phyloP scores from a whole-genome alignment of 2,888 invertebrate species.

The Helicoverpa assulta region DNA sequence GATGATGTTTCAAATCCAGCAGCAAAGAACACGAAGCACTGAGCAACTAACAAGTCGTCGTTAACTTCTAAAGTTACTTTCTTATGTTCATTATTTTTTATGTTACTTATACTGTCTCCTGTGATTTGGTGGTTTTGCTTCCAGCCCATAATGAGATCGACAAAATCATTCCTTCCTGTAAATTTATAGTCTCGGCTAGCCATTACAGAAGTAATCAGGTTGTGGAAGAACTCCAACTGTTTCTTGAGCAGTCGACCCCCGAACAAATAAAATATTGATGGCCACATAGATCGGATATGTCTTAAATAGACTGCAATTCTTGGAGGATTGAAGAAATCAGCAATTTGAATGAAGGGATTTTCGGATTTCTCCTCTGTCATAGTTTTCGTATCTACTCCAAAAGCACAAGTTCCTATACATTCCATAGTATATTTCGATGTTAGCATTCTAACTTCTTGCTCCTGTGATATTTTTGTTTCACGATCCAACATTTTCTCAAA shows the following conservation, averaged over 20 bases:
- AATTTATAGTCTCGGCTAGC: constrained; percentile 46
- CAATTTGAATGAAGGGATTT: constrained; percentile 30
- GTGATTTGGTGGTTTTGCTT: constrained; percentile 59
- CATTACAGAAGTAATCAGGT: constrained; percentile 53
- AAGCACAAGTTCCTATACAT: constrained; percentile 53
- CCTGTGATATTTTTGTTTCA: constrained; percentile 29
- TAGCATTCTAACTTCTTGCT: constrained; percentile 37
- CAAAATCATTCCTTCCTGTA: constrained; percentile 60
- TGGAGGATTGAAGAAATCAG: constrained; percentile 13
- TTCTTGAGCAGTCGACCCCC: constrained; percentile 14
- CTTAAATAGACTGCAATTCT: constrained; percentile 5
- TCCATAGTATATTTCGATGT: constrained; percentile 58
- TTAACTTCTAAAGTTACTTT: constrained; percentile 47
- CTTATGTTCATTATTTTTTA: constrained; percentile 36
- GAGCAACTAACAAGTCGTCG: constrained; percentile 56
- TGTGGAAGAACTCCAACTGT: constrained; percentile 46
- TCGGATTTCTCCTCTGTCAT: constrained; percentile 31
- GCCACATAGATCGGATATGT: constrained; percentile 37
- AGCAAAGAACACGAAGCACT: constrained; percentile 57
- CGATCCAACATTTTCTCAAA: constrained; percentile 49
- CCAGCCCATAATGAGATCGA: constrained; percentile 56
- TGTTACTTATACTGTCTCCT: constrained; percentile 64
- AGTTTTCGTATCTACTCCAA: constrained; percentile 45
- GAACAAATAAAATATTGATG: constrained; percentile 38
- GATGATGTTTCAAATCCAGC: constrained; percentile 63